phyloP scores from a whole-genome alignment of 2,888 invertebrate species.

The Agrochola macilenta region DNA sequence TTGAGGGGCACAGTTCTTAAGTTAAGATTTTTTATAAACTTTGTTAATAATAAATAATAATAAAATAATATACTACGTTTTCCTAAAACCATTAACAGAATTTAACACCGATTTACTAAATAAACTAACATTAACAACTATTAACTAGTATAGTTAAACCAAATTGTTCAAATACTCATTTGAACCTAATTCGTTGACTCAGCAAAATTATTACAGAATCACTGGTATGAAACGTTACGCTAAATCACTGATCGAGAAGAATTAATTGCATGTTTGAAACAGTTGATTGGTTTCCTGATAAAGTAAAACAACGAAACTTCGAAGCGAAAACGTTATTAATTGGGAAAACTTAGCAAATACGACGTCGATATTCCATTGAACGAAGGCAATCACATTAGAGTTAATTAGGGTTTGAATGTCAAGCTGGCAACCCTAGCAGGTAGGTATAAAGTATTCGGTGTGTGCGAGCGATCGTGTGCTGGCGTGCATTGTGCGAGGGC shows the following conservation, averaged over 20 bases:
- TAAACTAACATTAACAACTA: background rate
- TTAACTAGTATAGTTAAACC: background rate
- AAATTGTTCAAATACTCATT: constrained; percentile 10
- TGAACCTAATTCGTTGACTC: constrained; percentile 1
- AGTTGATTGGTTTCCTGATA: constrained; percentile 53
- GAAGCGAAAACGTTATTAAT: constrained; percentile 66
- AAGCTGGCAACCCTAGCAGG: constrained; percentile 71
- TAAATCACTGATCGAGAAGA: constrained; percentile 40
- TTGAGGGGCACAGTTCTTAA: too few species aligned
- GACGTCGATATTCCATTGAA: constrained; percentile 49
- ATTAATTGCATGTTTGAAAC: constrained; percentile 53
- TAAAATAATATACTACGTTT: background rate
- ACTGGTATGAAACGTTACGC: constrained; percentile 16
- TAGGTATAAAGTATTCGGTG: constrained; percentile 59
- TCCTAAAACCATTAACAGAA: background rate
- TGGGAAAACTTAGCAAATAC: constrained; percentile 64
- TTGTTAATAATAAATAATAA: too few species aligned
- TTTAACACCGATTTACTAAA: background rate
- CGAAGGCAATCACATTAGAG: constrained; percentile 57
- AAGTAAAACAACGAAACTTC: constrained; percentile 57
- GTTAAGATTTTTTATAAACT: too few species aligned
- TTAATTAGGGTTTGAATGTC: constrained; percentile 59
- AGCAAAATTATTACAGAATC: constrained; percentile 16
- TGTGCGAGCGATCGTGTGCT: constrained; percentile 38
- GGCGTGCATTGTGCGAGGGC: constrained; percentile 75